phyloP scores from a whole-genome alignment of 1,140 invertebrate genomes.

The Goniozus legneri region DNA sequence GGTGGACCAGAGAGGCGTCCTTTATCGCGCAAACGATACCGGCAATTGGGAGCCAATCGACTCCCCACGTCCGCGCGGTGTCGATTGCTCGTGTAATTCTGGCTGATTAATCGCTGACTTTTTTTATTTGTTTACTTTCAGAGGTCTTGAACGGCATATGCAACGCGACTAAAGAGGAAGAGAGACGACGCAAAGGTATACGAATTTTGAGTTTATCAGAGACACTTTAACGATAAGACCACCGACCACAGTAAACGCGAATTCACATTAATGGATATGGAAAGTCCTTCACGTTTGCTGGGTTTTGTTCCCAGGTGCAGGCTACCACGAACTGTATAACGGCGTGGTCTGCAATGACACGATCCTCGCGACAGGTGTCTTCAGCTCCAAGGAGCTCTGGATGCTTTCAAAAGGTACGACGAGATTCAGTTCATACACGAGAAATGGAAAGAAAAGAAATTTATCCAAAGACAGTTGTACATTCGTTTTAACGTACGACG shows the following conservation, averaged over 20 bases:
- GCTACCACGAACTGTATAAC: conserved; percentile 96
- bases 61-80: background rate
- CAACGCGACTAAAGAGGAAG: conserved; percentile 72
- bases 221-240: no score
- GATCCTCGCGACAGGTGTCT: conserved; percentile 96
- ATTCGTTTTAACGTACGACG: no score
- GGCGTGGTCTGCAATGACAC: conserved; percentile 97
- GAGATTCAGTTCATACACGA: conserved; percentile 29
- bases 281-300: conserved; percentile 10
- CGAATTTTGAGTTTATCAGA: no score
- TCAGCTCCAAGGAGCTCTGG: conserved; percentile 97
- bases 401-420: conserved; percentile 89
- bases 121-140: conserved; percentile 59
- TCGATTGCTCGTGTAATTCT: no score
- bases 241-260: no score
- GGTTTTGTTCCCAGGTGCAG: conserved; percentile 65
- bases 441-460: no score
- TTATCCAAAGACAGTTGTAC: no score
- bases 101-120: background rate
- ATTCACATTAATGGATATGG: no score
- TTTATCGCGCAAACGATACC: no score
- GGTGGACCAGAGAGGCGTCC: no score
- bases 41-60: background rate
- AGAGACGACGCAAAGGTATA: conserved; percentile 77
- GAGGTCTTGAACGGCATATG: conserved; percentile 80